Evolutionary conservation across 2,888 invertebrate genomes (phyloP), one percentile per base, ranked within the genome.

Genomic region (Syrphus vitripennis): DNA sequence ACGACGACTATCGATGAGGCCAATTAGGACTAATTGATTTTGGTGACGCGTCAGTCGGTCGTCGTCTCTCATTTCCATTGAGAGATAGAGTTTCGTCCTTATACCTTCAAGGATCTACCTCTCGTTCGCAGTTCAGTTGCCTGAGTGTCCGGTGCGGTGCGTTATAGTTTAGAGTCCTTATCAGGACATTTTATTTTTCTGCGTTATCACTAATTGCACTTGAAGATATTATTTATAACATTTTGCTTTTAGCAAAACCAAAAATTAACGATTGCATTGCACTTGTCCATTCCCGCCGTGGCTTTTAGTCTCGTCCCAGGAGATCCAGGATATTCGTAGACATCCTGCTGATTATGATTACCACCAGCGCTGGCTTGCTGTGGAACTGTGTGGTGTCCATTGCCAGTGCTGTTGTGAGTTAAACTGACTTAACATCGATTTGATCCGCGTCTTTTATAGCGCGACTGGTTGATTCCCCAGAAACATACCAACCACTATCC

Each of bases 371-470:
- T 69, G 77, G 63, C 55, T 29, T 74, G 55, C 14, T 55, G 34
- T 34, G 12, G 63, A 69, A 71, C 55, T 71, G 63, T 70, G 40
- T 70, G 50, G 61, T 77, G 77, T 81, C 86, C 86, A 86, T 86
- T 37, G 16, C 82, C 86, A 82, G 77, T 78, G 82, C 67, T 82
- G 82, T 57, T 81, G 82, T 82, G 86, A 86, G 81, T 86, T 86
- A 55, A 82, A 86, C 86, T 86, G 86, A 86, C 82, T 86, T 77
- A 24, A 70, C 81, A 77, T 34, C 70, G 77, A 77, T 69, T 86
- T 77, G 70, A 86, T 86, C 70, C 81, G 82, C 86, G 86, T 78
- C 86, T 86, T 86, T 86, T 86, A 86, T 86, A 86, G 82, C 82
- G 82, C 65, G 81, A 74, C 67, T 31, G 50, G 26, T 61, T 70